These are phyloP conservation scores for Lysandra bellargus DNA, from an alignment of 2,888 invertebrate genomes.

Conservation along the genomic window DNA sequence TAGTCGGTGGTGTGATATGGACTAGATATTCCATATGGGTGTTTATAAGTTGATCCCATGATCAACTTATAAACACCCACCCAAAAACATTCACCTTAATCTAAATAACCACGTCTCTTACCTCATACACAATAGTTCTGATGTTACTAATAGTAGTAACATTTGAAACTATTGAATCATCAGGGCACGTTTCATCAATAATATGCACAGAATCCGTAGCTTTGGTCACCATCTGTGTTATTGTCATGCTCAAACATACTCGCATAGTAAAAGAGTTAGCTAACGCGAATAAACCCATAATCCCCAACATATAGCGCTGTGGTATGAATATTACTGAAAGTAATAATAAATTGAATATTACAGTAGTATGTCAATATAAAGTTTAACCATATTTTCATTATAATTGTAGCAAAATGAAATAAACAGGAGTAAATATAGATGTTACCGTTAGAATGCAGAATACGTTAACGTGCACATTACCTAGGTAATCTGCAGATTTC, in stretches of 20 bases:
- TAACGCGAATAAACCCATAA: slow-evolving; percentile 85
- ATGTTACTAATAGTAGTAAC: slow-evolving; percentile 41
- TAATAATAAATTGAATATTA: background rate
- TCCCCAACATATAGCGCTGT: slow-evolving; percentile 84
- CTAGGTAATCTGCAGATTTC: too few relatives aligned
- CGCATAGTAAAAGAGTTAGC: slow-evolving; percentile 88
- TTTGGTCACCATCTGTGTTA: slow-evolving; percentile 83
- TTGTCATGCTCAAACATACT: slow-evolving; percentile 85
- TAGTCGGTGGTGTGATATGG: too few relatives aligned
- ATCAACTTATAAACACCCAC: too few relatives aligned
- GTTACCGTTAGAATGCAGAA: too few relatives aligned
- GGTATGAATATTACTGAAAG: slow-evolving; percentile 81
- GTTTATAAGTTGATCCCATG: too few relatives aligned
- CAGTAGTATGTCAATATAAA: too few relatives aligned
- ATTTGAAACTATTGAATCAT: slow-evolving; percentile 43
- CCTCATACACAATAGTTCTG: slow-evolving; percentile 44
- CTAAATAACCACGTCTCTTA: slow-evolving; percentile 36
- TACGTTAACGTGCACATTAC: too few relatives aligned
- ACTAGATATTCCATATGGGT: too few relatives aligned
- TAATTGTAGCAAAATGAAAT: background rate
- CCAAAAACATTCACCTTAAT: too few relatives aligned
- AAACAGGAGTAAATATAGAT: background rate
- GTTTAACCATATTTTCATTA: too few relatives aligned
- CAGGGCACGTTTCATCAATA: slow-evolving; percentile 77
- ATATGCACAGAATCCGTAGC: slow-evolving; percentile 57